Evolutionary conservation across 2,888 invertebrate species (phyloP).

Genomic region (Gymnosoma rotundatum): DNA sequence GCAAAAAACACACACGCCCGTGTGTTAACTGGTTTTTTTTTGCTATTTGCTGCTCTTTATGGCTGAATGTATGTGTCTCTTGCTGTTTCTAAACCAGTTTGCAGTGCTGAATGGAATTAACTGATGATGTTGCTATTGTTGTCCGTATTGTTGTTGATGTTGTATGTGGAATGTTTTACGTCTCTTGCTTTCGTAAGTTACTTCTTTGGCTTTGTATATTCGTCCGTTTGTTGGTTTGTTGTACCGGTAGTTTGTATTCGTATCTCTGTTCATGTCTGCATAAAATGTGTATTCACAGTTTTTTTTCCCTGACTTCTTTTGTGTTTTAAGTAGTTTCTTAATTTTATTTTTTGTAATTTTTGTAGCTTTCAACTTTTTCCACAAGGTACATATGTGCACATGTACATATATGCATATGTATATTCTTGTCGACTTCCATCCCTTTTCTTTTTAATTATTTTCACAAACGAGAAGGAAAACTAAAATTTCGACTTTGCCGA

Average conservation of each 20-base stretch:
- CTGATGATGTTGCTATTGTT: slow-evolving; percentile 42
- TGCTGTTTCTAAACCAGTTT: slow-evolving; percentile 74
- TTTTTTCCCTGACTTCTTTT: slow-evolving; percentile 12
- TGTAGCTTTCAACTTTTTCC: neutral
- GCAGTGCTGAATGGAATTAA: slow-evolving; percentile 75
- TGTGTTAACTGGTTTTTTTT: slow-evolving; percentile 73
- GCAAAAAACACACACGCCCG: slow-evolving; percentile 73
- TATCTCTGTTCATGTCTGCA: slow-evolving; percentile 53
- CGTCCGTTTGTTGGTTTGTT: slow-evolving; percentile 41
- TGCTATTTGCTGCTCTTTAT: slow-evolving; percentile 68
- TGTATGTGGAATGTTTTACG: slow-evolving; percentile 56
- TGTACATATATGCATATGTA: slow-evolving; percentile 6
- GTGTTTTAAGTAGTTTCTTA: slow-evolving; percentile 2
- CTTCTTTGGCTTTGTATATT: slow-evolving; percentile 34
- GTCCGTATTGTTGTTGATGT: slow-evolving; percentile 35
- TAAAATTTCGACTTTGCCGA: slow-evolving; percentile 31
- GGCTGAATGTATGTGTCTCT: slow-evolving; percentile 69
- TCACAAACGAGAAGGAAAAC: slow-evolving; percentile 15
- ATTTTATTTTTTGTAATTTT: slow-evolving; percentile 26
- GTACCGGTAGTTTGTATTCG: slow-evolving; percentile 34
- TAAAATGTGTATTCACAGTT: slow-evolving; percentile 44
- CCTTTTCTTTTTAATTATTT: slow-evolving; percentile 23
- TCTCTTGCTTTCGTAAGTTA: slow-evolving; percentile 27
- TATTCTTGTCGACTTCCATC: slow-evolving; percentile 33
- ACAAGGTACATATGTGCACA: neutral